A percentile compares a stretch with the other conserved stretches of the same genome.
Conservation (phyloP, 1,140 invertebrate genomes). For the Chrysoperla carnea region DNA sequence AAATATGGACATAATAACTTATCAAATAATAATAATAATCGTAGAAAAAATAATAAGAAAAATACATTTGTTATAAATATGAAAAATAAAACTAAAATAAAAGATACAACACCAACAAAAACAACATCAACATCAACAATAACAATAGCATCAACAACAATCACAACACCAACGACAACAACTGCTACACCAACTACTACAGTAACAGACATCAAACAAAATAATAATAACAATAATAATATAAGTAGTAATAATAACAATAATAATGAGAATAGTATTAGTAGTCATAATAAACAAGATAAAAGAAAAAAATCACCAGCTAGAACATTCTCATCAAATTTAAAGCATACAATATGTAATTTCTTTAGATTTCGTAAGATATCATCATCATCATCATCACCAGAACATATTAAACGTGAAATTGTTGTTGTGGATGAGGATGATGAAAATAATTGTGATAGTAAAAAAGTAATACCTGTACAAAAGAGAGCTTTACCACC, state of each 20-base stretch:
- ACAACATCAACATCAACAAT: not conserved
- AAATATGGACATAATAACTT: constrained; percentile 12
- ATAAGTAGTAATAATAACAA: constrained; percentile 13
- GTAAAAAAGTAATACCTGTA: constrained; percentile 27
- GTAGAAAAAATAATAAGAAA: constrained; percentile 26
- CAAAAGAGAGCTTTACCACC: constrained; percentile 62
- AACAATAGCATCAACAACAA: no score
- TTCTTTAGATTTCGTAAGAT: constrained; percentile 53
- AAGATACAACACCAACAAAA: constrained; percentile 29
- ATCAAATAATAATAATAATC: constrained; percentile 15
- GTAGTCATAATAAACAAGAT: constrained; percentile 25
- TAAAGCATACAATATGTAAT: constrained; percentile 74
- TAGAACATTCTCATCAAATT: constrained; percentile 44
- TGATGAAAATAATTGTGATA: not conserved
- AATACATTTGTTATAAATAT: constrained; percentile 37
- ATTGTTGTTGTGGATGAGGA: constrained; percentile 2
- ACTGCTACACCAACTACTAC: no score
- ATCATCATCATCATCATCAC: constrained; percentile 24
- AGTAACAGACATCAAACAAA: no score
- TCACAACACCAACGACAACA: no score
- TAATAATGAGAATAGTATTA: constrained; percentile 22
- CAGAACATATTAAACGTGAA: constrained; percentile 21
- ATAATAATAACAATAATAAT: no score
- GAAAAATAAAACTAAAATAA: constrained; percentile 46
- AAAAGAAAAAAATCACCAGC: constrained; percentile 40